Evolutionary conservation across 1,140 invertebrate species (phyloP), one percentile per base, ranked within the genome.

Genomic region (Leptinotarsa lineolata): DNA sequence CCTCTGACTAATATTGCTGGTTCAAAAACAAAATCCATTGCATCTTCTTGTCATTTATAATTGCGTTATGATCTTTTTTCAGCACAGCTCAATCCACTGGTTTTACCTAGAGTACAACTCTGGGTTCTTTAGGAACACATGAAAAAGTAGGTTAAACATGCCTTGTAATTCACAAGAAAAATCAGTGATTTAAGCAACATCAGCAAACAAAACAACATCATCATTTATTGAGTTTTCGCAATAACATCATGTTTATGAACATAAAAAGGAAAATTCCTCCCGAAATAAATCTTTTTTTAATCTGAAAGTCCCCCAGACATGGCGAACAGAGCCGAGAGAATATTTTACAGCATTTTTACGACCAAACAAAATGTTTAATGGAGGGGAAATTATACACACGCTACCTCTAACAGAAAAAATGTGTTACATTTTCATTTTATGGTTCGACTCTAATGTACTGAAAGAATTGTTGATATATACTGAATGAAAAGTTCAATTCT

Each of bases 331-430:
- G 2, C 48, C 48, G 48, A 18, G 48, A 54, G 48, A 54, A 54
- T 54, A 54, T 54, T 54, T 54, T 54, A 54, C 48, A 54, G n/a
- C 48, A 1, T 54, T 54, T 54, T 54, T 54, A 54, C 48, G 48
- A 54, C 48, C 48, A n/a, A 54, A 54, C 48, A 54, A 54, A 54
- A 54, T 54, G 48, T 54, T 54, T 54, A 54, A 54, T 54, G 48
- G 48, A 54, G 48, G 12, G 48, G 48, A 54, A 54, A 54, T 54
- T 54, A 54, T 54, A 54, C 48, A 54, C 48, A 54, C 48, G 48
- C 48, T 54, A 54, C 48, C 48, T 54, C 15, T 18, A 54, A 54
- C 48, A 54, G 48, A 54, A 54, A 54, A 54, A 54, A 54, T 54
- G 16, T 54, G 48, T 54, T 54, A 54, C n/a, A 54, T 54, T 54